A percentile compares a stretch with the other conserved stretches of the same genome.
phyloP scores from a whole-genome alignment of 2,888 invertebrate species.

The Pyrrhosoma nymphula region DNA sequence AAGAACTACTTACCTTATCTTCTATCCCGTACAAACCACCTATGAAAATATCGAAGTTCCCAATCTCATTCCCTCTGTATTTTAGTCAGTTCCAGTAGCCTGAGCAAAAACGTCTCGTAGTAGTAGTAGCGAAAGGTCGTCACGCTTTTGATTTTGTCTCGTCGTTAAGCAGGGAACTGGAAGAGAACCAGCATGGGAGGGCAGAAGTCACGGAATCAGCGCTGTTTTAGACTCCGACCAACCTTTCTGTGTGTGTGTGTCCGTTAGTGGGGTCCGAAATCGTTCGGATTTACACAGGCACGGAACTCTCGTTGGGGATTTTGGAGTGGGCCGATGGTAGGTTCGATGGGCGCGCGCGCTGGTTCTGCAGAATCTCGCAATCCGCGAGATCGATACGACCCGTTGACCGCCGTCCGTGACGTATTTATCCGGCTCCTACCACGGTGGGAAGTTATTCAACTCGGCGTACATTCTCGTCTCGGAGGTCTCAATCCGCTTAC shows the following conservation, averaged over 20 bases:
- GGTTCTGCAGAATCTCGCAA: neutral
- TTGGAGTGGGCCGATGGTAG: too few species aligned
- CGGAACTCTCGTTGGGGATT: neutral
- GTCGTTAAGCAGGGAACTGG: neutral
- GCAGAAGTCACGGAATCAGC: neutral
- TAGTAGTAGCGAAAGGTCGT: neutral
- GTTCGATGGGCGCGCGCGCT: neutral
- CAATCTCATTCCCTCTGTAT: too few species aligned
- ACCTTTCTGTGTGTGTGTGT: neutral
- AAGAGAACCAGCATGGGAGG: neutral
- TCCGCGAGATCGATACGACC: conserved; percentile 25
- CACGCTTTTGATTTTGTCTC: neutral
- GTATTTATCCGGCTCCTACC: neutral
- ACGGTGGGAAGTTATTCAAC: neutral
- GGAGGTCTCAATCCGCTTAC: conserved; percentile 1
- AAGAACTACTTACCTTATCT: too few species aligned
- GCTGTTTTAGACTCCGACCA: neutral
- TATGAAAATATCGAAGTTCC: too few species aligned
- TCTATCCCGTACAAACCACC: too few species aligned
- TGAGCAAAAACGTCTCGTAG: neutral
- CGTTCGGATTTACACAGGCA: neutral
- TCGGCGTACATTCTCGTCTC: neutral
- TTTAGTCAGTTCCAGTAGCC: too few species aligned
- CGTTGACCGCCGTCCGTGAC: neutral
- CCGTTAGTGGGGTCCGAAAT: neutral